Evolutionary conservation across 1,140 invertebrate species (phyloP).

Genomic region (Drosophila rufa): DNA sequence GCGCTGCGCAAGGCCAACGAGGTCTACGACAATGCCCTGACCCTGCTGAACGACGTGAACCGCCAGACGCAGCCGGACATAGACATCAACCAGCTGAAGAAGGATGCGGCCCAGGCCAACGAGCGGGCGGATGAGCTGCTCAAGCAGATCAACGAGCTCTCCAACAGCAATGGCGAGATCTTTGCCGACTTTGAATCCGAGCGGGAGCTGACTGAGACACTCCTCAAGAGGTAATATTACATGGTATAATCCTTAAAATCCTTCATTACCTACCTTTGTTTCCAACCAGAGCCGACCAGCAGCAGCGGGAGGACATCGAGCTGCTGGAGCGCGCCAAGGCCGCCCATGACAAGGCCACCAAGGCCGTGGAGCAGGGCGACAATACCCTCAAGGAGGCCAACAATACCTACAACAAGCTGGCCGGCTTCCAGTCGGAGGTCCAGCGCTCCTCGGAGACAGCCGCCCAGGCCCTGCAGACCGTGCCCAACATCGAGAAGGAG

Average conservation of each 20-base stretch:
- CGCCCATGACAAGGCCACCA: constrained; percentile 90
- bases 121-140: constrained; percentile 85
- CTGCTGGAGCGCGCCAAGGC: constrained; percentile 88
- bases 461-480: constrained; percentile 89
- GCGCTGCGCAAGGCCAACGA: constrained; percentile 90
- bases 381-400: constrained; percentile 94
- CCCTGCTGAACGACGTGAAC: constrained; percentile 91
- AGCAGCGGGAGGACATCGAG: constrained; percentile 85
- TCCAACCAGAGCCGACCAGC: constrained; percentile 65
- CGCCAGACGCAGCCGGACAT: constrained; percentile 91
- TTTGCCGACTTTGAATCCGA: constrained; percentile 85
- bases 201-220: constrained; percentile 88
- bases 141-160: constrained; percentile 65
- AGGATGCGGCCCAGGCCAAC: constrained; percentile 88
- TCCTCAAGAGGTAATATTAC: constrained; percentile 87
- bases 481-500: constrained; percentile 90
- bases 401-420: constrained; percentile 91
- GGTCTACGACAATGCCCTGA: constrained; percentile 92
- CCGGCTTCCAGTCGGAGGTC: constrained; percentile 96
- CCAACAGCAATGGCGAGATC: constrained; percentile 69
- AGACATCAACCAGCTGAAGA: constrained; percentile 89
- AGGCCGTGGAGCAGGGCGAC: constrained; percentile 93
- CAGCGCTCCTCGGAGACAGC: constrained; percentile 91
- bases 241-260: not conserved
- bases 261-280: not conserved